A percentile compares a stretch with the other conserved stretches of the same genome.
Evolutionary conservation across 2,888 invertebrate genomes (phyloP).

Genomic region (Oscheius sp.): DNA sequence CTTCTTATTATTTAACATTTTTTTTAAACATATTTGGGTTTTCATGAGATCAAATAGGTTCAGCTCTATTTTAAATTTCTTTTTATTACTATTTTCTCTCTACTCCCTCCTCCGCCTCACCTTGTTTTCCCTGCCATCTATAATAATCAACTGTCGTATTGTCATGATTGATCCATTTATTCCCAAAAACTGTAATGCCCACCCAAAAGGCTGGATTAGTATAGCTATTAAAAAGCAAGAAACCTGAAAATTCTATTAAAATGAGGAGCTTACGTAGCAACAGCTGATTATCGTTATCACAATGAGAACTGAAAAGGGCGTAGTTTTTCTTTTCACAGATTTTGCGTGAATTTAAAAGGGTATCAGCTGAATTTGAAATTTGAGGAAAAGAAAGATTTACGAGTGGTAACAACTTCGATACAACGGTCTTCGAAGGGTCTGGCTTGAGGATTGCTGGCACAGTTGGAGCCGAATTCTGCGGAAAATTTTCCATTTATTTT

Average conservation of each 20-base stretch:
- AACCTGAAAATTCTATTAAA: no score
- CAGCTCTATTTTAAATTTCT: no score
- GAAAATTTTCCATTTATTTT: no score
- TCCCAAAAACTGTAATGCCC: background rate
- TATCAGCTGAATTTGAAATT: constrained; percentile 3
- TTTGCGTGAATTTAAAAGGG: background rate
- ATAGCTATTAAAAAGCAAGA: background rate
- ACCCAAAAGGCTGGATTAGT: constrained; percentile 1
- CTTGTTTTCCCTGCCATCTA: background rate
- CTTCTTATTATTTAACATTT: no score
- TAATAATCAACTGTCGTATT: background rate
- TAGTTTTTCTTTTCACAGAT: background rate
- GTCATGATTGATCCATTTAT: background rate
- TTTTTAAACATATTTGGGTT: no score
- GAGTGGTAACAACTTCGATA: background rate
- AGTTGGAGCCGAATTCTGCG: constrained; percentile 10
- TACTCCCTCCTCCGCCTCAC: no score
- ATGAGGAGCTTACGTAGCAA: no score
- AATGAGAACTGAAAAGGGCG: background rate
- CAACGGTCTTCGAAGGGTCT: background rate
- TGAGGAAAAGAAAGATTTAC: background rate
- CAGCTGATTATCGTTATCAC: background rate
- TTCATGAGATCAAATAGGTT: no score
- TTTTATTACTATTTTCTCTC: no score
- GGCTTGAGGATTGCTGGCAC: background rate